Evolutionary conservation across 2,888 invertebrate genomes (phyloP), one percentile per base, ranked within the genome.

Genomic region (Neria commutata): DNA sequence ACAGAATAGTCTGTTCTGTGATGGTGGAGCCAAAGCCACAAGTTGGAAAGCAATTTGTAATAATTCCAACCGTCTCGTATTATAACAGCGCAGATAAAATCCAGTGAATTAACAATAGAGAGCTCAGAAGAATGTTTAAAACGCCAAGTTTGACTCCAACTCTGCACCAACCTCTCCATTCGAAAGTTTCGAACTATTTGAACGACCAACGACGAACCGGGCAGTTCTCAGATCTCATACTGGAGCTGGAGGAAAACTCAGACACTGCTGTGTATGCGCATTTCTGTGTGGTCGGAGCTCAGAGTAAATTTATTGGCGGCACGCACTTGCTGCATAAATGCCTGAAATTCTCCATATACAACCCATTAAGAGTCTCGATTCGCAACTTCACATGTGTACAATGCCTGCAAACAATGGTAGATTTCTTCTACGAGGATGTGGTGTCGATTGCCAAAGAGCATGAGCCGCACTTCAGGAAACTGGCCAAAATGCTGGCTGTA

Each of bases 241-340:
- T 75, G 1, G 72, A 74, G 55, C 60, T 75, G 4, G n/a, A n/a
- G n/a, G 71, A 71, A 61, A 66, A 61, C 29, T 67, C 66, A 5
- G 58, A 65, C 47, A 61, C 61, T 54, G 64, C 65, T 0, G 66
- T 67, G 23, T 67, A 66, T 55, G 78, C 72, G 2, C 80, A 80
- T 47, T 81, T 78, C 42, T 80, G 81, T 58, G 78, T 80, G 6
- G 69, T 81, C 16, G 81, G 78, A 1, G 79, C 81, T 1, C 81
- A 81, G 60, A 80, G 81, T 54, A 72, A 75, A 49, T 72, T 78
- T 29, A 78, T 80, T 58, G 74, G 75, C 1, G 68, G 70, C 0
- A 62, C 70, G 4, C 69, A 71, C 45, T 71, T 71, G 17, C 67
- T 75, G 17, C 75, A 77, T 45, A 79, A 79, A 26, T 73, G 75